These are phyloP conservation scores for Lutraria lutraria DNA, from an alignment of 2,888 invertebrate genomes.

Conservation along the genomic window DNA sequence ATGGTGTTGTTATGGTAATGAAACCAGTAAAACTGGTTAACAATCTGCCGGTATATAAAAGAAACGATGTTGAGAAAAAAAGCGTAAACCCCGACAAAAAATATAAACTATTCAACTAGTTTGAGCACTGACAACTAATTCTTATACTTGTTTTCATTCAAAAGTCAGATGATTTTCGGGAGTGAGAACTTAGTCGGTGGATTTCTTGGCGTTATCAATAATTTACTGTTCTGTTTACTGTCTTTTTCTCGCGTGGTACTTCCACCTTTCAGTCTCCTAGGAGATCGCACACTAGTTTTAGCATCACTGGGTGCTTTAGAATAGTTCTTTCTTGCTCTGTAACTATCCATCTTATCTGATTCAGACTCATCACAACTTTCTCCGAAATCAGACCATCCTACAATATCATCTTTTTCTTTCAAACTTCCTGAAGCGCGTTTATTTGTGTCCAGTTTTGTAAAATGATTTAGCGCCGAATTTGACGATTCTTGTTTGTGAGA, in stretches of 20 bases:
- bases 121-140: too few relatives aligned
- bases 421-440: background rate
- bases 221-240: background rate
- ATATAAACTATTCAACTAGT: too few relatives aligned
- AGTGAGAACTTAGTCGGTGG: background rate
- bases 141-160: too few relatives aligned
- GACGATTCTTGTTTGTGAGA: conserved; percentile 12
- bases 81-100: too few relatives aligned
- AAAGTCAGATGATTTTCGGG: conserved; percentile 1
- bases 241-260: background rate
- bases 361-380: conserved; percentile 32
- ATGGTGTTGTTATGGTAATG: too few relatives aligned
- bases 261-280: background rate
- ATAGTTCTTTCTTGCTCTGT: background rate
- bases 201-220: background rate
- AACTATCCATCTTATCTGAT: background rate
- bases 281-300: conserved; percentile 11
- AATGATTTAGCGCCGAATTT: background rate
- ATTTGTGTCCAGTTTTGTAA: background rate
- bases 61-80: too few relatives aligned
- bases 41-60: too few relatives aligned
- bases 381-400: background rate
- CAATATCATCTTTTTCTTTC: background rate
- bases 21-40: too few relatives aligned
- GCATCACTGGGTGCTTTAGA: conserved; percentile 8